phyloP scores from a whole-genome alignment of 2,113 vertebrate genomes.

The Tenebrosternarchus preto region DNA sequence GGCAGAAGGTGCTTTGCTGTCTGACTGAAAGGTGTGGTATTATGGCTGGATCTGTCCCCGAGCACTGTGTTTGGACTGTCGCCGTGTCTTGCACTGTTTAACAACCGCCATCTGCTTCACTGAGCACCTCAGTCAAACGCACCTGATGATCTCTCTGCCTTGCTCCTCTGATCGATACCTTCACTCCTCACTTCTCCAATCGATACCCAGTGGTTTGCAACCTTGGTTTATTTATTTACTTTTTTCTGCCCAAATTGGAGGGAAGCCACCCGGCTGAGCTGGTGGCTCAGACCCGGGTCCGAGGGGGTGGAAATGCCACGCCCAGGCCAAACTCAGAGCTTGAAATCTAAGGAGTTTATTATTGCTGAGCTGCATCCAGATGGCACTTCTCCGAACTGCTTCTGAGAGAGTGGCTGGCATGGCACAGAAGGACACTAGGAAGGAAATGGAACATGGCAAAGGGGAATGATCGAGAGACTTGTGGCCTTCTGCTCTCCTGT shows the following conservation, averaged over 20 bases:
- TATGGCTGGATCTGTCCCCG: neutral
- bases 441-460: neutral
- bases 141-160: neutral
- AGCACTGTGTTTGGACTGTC: neutral
- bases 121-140: slow-evolving; percentile 33
- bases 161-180: neutral
- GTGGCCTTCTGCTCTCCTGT: neutral
- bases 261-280: neutral
- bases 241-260: neutral
- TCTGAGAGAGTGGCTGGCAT: neutral
- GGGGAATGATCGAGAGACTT: neutral
- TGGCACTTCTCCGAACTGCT: neutral
- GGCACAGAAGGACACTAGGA: neutral
- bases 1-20: neutral
- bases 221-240: too few species aligned
- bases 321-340: neutral
- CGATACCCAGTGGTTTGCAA: slow-evolving; percentile 25
- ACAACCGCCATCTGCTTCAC: slow-evolving; percentile 10
- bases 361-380: neutral
- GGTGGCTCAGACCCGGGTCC: neutral
- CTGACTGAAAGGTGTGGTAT: neutral
- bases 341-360: neutral
- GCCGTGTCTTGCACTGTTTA: slow-evolving; percentile 10
- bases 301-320: neutral
- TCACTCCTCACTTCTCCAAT: neutral